These are phyloP conservation scores for Palythoa grandiflora DNA, from an alignment of 92 coral and sea anemone species.

Conservation along the genomic window DNA sequence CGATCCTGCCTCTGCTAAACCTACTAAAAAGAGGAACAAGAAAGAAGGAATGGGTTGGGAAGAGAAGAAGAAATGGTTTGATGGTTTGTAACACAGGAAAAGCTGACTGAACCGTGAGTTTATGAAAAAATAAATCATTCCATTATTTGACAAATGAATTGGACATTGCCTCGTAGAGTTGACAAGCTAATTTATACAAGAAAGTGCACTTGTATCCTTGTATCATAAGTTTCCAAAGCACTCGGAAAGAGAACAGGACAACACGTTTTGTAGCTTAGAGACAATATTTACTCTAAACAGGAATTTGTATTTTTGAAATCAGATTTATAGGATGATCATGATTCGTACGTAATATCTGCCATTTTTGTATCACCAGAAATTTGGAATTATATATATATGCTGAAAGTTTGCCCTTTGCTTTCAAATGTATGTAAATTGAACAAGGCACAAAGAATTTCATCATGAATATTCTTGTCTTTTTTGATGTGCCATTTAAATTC, in stretches of 20 bases:
- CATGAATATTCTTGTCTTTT: no score
- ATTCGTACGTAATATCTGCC: background rate
- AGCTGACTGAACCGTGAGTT: background rate
- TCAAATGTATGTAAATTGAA: no score
- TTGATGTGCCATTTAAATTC: no score
- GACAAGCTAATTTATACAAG: constrained; percentile 20
- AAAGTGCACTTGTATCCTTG: background rate
- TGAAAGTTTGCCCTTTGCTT: no score
- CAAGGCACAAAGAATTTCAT: no score
- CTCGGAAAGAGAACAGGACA: background rate
- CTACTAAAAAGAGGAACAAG: background rate
- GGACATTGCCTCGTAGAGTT: constrained; percentile 14
- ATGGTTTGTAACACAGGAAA: background rate
- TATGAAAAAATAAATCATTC: background rate
- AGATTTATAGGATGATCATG: constrained; percentile 54
- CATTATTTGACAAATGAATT: background rate
- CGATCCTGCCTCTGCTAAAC: background rate
- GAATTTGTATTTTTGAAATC: constrained; percentile 67
- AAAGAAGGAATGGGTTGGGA: background rate
- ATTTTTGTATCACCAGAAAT: background rate
- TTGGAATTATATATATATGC: no score
- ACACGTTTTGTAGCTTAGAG: background rate
- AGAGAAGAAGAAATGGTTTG: background rate
- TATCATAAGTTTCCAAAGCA: background rate
- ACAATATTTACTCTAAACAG: constrained; percentile 17